Percentiles rank a stretch among this genome's conserved stretches.
Conservation (phyloP, 2,797 vertebrate genomes). For the Pristis pectinata region DNA sequence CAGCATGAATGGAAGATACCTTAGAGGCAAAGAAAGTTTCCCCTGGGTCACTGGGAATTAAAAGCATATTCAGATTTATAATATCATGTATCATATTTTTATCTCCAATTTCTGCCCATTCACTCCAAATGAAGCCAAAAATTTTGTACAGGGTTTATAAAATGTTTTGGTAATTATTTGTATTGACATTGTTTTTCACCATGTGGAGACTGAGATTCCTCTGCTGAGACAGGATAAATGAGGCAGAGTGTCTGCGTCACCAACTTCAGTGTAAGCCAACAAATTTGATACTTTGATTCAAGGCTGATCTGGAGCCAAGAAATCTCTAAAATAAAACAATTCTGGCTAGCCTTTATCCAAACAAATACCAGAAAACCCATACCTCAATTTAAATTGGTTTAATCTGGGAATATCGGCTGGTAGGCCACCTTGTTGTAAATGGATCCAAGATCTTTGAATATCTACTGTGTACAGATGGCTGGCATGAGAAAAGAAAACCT, state of each 20-base stretch:
- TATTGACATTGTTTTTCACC: neutral
- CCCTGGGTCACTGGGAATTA: neutral
- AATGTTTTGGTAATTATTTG: neutral
- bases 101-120: no score
- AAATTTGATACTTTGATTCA: neutral
- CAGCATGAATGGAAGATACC: no score
- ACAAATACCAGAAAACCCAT: slow-evolving; percentile 27
- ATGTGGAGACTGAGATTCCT: neutral
- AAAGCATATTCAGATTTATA: neutral
- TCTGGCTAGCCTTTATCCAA: neutral
- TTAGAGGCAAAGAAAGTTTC: neutral
- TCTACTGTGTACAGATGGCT: slow-evolving; percentile 46
- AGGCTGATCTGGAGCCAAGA: neutral
- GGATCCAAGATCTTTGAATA: slow-evolving; percentile 46
- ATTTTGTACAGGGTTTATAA: neutral
- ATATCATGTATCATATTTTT: no score
- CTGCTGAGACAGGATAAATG: neutral
- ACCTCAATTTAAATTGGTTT: slow-evolving; percentile 48
- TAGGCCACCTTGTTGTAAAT: slow-evolving; percentile 48
- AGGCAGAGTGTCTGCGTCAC: neutral
- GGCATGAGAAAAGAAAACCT: slow-evolving; percentile 46
- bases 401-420: slow-evolving; percentile 47
- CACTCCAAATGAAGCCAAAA: neutral
- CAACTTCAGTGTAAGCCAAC: neutral
- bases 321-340: neutral